These are phyloP conservation scores for Anguilla megastoma DNA, from an alignment of 2,797 vertebrate genomes.

Conservation along the genomic window DNA sequence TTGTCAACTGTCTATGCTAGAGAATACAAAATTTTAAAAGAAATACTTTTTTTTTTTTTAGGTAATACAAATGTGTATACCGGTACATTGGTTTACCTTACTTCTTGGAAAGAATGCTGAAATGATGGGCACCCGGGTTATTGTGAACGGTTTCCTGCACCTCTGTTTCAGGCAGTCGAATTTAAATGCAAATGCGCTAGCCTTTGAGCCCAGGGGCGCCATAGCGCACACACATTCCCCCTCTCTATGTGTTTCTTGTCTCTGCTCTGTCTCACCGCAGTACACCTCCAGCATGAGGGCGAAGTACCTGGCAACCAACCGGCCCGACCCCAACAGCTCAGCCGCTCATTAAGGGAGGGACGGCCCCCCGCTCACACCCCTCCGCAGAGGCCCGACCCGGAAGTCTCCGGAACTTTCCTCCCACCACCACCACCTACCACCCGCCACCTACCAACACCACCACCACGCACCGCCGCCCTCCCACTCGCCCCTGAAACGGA, in stretches of 20 bases:
- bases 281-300: constrained; percentile 99
- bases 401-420: constrained; percentile 41
- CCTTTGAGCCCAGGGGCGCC: background rate
- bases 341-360: constrained; percentile 69
- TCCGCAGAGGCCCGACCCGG: constrained; percentile 39
- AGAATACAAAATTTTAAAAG: background rate
- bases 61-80: background rate
- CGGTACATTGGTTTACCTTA: background rate
- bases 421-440: constrained; percentile 43
- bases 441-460: constrained; percentile 1
- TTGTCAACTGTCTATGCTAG: background rate
- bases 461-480: constrained; percentile 48
- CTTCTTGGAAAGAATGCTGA: background rate
- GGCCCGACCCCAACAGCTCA: constrained; percentile 77
- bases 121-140: background rate
- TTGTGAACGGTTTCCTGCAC: background rate
- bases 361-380: background rate
- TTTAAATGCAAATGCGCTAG: background rate
- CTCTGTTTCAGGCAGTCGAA: background rate
- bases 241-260: background rate
- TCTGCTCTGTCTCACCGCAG: constrained; percentile 70
- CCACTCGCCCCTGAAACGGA: background rate
- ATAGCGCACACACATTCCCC: background rate
- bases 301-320: constrained; percentile 97
- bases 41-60: background rate